Evolutionary conservation across 1,140 invertebrate genomes (phyloP).

Genomic region (Drosophila ironensis): DNA sequence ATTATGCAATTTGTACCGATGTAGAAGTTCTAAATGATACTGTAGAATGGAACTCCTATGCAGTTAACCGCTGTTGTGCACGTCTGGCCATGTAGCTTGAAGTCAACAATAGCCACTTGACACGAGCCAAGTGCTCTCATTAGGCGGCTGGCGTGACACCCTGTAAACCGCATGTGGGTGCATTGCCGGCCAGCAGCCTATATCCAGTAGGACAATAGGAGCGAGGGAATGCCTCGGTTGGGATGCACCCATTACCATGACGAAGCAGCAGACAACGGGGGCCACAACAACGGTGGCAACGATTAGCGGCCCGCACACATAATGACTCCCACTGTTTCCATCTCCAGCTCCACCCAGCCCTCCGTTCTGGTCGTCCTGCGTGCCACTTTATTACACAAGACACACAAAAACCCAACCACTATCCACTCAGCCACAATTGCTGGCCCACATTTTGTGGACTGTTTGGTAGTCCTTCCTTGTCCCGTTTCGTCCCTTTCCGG

Average conservation of each 20-base stretch:
- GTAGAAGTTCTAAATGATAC: not conserved
- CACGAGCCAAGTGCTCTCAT: conserved; percentile 41
- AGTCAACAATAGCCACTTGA: conserved; percentile 20
- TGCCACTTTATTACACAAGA: conserved; percentile 42
- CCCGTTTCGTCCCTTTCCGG: too few relatives aligned
- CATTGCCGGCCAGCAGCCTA: conserved; percentile 1
- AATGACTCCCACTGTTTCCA: conserved; percentile 2
- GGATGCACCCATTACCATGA: conserved; percentile 52
- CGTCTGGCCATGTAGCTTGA: not conserved
- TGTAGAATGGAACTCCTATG: not conserved
- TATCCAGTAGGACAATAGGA: not conserved
- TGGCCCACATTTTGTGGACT: conserved; percentile 28
- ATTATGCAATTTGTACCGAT: not conserved
- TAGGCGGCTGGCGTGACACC: conserved; percentile 18
- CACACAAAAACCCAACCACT: not conserved
- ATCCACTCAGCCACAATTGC: conserved; percentile 5
- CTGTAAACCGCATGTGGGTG: conserved; percentile 5
- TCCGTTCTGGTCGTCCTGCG: conserved; percentile 4
- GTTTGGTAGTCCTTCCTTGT: conserved; percentile 6
- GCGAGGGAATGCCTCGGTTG: not conserved
- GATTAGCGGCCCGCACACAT: conserved; percentile 50
- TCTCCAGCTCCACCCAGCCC: not conserved
- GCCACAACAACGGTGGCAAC: conserved; percentile 66
- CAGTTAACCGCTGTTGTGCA: not conserved
- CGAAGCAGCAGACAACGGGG: conserved; percentile 39